Conservation (phyloP, 2,797 vertebrate species). For the Limosa lapponica region DNA sequence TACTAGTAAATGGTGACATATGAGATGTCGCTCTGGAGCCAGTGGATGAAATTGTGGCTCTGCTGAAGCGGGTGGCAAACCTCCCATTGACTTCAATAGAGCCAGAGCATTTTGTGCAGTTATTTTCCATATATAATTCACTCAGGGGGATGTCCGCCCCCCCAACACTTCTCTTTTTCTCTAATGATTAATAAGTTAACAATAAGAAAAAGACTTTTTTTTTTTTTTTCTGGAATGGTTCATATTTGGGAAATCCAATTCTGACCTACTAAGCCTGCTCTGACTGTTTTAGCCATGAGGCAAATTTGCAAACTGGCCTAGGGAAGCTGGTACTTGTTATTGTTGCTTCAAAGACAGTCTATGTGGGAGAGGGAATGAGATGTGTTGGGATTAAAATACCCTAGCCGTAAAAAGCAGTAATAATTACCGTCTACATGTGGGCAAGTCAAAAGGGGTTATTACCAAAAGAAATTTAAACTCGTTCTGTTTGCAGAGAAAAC, state of each 20-base stretch:
- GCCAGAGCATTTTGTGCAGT: neutral
- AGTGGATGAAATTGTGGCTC: neutral
- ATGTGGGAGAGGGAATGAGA: conserved; percentile 67
- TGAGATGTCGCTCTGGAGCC: neutral
- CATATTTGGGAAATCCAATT: conserved; percentile 46
- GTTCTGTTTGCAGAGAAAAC: conserved; percentile 39
- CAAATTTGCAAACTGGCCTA: conserved; percentile 57
- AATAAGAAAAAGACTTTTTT: neutral
- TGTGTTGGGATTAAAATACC: conserved; percentile 69
- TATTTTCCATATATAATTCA: conserved; percentile 31
- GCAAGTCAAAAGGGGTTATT: conserved; percentile 66
- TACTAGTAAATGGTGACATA: neutral
- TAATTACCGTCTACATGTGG: conserved; percentile 67
- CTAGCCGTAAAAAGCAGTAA: conserved; percentile 68
- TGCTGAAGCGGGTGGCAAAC: neutral
- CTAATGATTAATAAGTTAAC: conserved; percentile 16
- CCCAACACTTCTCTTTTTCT: neutral
- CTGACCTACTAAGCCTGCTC: conserved; percentile 52
- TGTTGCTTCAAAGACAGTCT: conserved; percentile 69
- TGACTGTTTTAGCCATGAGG: conserved; percentile 52
- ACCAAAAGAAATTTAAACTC: conserved; percentile 61
- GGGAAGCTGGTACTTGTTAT: conserved; percentile 68
- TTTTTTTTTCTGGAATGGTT: neutral
- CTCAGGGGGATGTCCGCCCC: fast-evolving
- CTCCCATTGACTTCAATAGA: neutral